Base-by-base conservation (phyloP, 64 coral and sea anemone species). In the Acropora tenuis region DNA sequence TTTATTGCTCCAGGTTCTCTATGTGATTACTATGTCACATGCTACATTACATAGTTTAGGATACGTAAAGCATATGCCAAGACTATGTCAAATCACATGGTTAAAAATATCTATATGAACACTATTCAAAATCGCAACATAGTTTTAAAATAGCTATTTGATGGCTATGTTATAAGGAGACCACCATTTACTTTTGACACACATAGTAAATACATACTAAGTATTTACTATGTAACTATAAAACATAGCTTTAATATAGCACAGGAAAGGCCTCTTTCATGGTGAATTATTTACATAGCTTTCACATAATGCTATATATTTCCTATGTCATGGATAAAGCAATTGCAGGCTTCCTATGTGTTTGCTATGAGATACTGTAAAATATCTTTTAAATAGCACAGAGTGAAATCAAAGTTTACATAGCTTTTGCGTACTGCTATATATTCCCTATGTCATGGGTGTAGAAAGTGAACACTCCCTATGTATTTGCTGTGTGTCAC, bases 61-160 rank as follows among this genome's bases (percentile, higher is more conserved):
- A n/a, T 77, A 77, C 49, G 44, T 77, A 77, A 77, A 48, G 46
- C 45, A 77, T 77, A 77, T 77, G 61, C 15, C 61, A 66, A 66
- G 8, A 10, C 61, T 66, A 66, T 66, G 61, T 2, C 61, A 66
- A 66, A 66, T 5, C 61, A 17, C 61, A 66, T 66, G 17, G 61
- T 10, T 66, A 6, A 6, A 66, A 8, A 66, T 66, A 66, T 6
- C 61, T 66, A 66, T 66, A 66, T 71, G 17, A 71, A 71, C 17
- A 71, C 67, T 71, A 71, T 19, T 19, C 17, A 71, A 71, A 71
- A 71, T 40, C 17, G 4, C 12, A 17, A 71, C 67, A 71, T 71
- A 20, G 67, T 71, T 71, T 71, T 71, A 8, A 19, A 71, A 20
- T 71, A 71, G 67, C 67, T 71, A 71, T 71, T 71, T 71, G 17